Percentiles rank a stretch among this genome's conserved stretches.
These are phyloP conservation scores for Pachyseris speciosa DNA, from an alignment of 64 coral and sea anemone species.

Conservation along the genomic window DNA sequence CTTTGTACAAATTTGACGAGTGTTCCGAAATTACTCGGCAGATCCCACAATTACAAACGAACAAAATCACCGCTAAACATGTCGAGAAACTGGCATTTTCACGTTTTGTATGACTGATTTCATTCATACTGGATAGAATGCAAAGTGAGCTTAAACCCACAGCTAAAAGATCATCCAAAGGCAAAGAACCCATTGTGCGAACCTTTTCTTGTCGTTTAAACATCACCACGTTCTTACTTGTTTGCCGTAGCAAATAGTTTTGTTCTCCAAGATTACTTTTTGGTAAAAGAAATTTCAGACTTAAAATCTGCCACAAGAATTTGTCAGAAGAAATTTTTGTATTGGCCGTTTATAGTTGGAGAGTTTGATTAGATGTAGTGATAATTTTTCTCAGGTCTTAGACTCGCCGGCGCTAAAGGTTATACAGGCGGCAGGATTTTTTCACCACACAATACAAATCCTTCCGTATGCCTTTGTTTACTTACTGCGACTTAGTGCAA, in stretches of 20 bases:
- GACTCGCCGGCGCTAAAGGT: not conserved
- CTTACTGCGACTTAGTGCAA: not conserved
- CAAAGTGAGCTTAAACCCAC: no score
- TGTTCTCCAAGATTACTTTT: not conserved
- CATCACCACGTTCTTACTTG: not conserved
- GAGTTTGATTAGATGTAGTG: not conserved
- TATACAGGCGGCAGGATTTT: not conserved
- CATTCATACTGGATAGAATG: no score
- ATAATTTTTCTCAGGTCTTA: not conserved
- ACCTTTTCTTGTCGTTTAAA: not conserved
- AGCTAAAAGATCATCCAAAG: no score
- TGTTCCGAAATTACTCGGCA: no score
- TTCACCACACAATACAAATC: not conserved
- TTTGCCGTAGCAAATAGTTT: not conserved
- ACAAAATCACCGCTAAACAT: no score
- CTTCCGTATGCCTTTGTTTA: not conserved
- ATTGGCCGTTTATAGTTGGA: not conserved
- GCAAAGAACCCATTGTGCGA: not conserved
- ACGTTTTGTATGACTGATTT: no score
- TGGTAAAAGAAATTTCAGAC: not conserved
- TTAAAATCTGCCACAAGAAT: not conserved
- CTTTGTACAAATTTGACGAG: not conserved
- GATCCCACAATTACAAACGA: no score
- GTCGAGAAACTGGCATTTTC: no score
- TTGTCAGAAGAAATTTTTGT: not conserved